Evolutionary conservation across 2,113 vertebrate genomes (phyloP).

Genomic region (Cebidichthys violaceus): DNA sequence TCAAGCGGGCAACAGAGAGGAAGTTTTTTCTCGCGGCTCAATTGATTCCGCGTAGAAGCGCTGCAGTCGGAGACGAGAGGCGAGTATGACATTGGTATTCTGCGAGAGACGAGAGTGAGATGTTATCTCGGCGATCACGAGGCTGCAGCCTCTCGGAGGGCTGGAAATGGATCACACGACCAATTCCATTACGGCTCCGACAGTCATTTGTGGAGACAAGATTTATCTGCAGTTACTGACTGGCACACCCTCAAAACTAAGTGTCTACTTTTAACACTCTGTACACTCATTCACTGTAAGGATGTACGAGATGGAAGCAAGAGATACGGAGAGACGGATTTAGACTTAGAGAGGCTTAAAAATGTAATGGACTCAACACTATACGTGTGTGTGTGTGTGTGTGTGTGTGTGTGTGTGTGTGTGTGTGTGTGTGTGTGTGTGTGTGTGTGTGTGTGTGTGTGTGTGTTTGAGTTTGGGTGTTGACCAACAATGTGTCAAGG

Average conservation of each 20-base stretch:
- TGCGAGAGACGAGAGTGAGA: conserved; percentile 48
- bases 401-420: not conserved
- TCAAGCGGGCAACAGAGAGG: conserved; percentile 20
- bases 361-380: not conserved
- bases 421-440: not conserved
- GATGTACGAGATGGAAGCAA: conserved; percentile 39
- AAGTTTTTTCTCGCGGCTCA: conserved; percentile 30
- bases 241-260: conserved; percentile 23
- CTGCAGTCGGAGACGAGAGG: conserved; percentile 33
- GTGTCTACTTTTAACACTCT: conserved; percentile 31
- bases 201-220: conserved; percentile 50
- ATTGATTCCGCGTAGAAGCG: conserved; percentile 40
- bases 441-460: not conserved
- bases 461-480: not conserved
- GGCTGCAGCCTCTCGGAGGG: conserved; percentile 58
- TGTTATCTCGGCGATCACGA: conserved; percentile 61
- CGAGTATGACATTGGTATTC: conserved; percentile 65
- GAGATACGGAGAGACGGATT: conserved; percentile 31
- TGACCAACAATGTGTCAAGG: too few relatives aligned
- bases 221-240: conserved; percentile 60
- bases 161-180: conserved; percentile 67
- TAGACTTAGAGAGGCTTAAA: conserved; percentile 1
- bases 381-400: not conserved
- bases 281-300: conserved; percentile 27
- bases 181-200: conserved; percentile 66